Conservation (phyloP, 1,140 invertebrate genomes). For the Drosophila guanche region DNA sequence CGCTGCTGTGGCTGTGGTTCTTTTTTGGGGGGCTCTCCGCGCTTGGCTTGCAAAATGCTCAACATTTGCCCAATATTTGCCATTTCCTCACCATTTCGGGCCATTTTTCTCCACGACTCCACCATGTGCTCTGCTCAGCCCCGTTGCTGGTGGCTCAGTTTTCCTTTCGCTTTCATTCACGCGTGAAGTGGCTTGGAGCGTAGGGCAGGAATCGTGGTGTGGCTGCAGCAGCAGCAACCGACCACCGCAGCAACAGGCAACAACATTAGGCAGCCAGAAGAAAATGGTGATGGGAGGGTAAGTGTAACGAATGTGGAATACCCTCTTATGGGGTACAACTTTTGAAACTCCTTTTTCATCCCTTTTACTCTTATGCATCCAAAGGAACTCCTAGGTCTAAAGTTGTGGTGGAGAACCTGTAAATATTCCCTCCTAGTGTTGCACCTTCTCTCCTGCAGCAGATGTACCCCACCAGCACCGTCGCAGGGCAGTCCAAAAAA, state of each 20-base stretch:
- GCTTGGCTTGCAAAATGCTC: constrained; percentile 63
- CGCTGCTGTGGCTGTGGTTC: constrained; percentile 71
- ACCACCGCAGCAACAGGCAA: constrained; percentile 23
- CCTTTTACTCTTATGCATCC: no score
- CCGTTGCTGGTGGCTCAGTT: constrained; percentile 50
- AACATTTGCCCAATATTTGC: constrained; percentile 77
- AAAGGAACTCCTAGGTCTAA: no score
- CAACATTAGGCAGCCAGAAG: constrained; percentile 14
- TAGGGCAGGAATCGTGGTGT: constrained; percentile 65
- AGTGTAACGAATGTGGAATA: constrained; percentile 6
- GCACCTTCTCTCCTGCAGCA: neutral
- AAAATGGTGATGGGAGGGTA: neutral
- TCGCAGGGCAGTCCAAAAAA: constrained; percentile 19
- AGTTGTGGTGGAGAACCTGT: no score
- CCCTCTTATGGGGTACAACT: neutral
- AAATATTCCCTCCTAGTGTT: neutral
- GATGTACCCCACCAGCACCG: no score
- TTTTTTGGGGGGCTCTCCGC: constrained; percentile 18
- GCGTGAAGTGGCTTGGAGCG: constrained; percentile 71
- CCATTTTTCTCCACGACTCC: constrained; percentile 34
- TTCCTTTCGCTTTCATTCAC: constrained; percentile 83
- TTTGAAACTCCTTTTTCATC: no score
- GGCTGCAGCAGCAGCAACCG: constrained; percentile 25
- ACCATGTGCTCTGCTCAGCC: constrained; percentile 1
- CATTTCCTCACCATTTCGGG: constrained; percentile 70